Base-by-base conservation (phyloP, 2,113 vertebrate genomes). In the Phalacrocorax aristotelis region DNA sequence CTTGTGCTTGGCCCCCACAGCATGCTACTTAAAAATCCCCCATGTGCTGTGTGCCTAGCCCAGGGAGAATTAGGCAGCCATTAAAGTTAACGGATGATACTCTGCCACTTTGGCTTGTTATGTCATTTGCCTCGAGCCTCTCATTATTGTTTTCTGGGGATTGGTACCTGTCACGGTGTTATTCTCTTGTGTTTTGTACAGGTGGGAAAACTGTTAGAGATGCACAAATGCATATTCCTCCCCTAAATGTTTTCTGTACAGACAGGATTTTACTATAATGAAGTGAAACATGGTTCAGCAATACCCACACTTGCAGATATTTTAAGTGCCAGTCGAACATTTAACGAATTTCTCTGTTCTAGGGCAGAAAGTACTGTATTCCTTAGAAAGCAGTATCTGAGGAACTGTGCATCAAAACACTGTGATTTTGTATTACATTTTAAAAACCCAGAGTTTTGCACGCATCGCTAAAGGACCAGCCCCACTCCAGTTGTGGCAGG, bases 361-460 rank as follows among this genome's bases (percentile, higher is more conserved):
- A 30, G 40, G 80, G 40, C n/a, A 69, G 58, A 84, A 81, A 64
- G 27, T n/a, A 26, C 3, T 7, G 4, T 52, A 29, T 25, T 48
- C 52, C 23, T 71, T 61, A 51, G 23, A 57, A 79, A n/a, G 54
- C 26, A 10, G 6, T 49, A 4, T 7, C 46, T 74, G 34, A 65
- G 18, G 12, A 57, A n/a, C 40, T 22, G 10, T 3, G 3, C 2
- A 0, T 25, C 32, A 48, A 32, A 72, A 15, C 22, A 34, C 8
- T 40, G 30, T 19, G 15, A 2, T 71, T 92, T 60, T 32, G 10
- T 9, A 29, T 32, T 60, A 8, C 2, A 11, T 84, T 65, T 48
- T 2, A 29, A 77, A 61, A 25, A 6, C 3, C 1, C 8, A 7
- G 10, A 2, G 6, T 44, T 57, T 32, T 13, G 1, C 9, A 29